Evolutionary conservation across 1,140 invertebrate species (phyloP), one percentile per base, ranked within the genome.

Genomic region (Ditylenchus dipsaci): DNA sequence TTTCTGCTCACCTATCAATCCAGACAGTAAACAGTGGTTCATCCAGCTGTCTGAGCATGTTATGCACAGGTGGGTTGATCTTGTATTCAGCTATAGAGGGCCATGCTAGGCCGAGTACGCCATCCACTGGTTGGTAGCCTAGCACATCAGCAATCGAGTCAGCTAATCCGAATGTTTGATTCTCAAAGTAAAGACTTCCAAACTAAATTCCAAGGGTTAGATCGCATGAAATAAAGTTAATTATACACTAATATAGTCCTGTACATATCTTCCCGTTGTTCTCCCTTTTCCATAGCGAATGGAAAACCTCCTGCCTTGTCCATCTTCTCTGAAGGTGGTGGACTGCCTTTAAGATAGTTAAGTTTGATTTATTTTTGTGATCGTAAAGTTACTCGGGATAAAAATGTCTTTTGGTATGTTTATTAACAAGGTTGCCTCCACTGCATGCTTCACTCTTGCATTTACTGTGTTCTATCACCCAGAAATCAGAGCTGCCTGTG

Each of bases 401-500:
- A 64, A 71, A 76, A 21, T 63, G 66, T 1, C 75, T 47, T 72
- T 77, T 77, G 42, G 62, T 62, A 63, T 63, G 65, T 49, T 65
- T 62, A 68, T 61, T 49, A 3, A 62, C 63, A 26, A 63, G 58
- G n/a, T 63, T 63, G 57, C 67, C 61, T 57, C 72, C 75, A 27
- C 72, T 65, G 62, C 76, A 77, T 19, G 76, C 67, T 27, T 63
- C 33, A 26, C 64, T 42, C 1, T 29, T 77, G 68, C 76, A 77
- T 11, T 38, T 38, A 11, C 65, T 75, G 21, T 62, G 63, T 47
- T 77, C 68, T 38, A 77, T 76, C 13, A 77, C 72, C 76, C 76
- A 77, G 11, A 77, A 58, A 65, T 77, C 77, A 19, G 76, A 63
- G 17, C 30, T 43, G 65, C 76, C 75, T 15, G 76, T 77, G 58